These are phyloP conservation scores for Orchestes rusci DNA, from an alignment of 2,888 invertebrate species.

Conservation along the genomic window DNA sequence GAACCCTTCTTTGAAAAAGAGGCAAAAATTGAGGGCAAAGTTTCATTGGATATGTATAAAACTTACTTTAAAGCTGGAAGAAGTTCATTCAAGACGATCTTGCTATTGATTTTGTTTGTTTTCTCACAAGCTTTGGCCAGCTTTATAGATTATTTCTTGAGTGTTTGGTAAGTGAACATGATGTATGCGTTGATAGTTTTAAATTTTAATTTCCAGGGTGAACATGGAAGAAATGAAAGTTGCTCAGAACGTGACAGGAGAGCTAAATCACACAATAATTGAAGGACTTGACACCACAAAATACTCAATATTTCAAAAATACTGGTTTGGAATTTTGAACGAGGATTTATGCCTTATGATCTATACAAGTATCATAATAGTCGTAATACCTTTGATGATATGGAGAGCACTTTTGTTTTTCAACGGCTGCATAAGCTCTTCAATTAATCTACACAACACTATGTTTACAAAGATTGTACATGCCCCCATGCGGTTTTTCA, in stretches of 20 bases:
- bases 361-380: slow-evolving; percentile 25
- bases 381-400: slow-evolving; percentile 42
- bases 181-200: neutral
- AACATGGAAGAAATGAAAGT: slow-evolving; percentile 13
- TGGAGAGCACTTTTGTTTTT: slow-evolving; percentile 49
- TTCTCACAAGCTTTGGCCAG: slow-evolving; percentile 65
- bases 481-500: slow-evolving; percentile 62
- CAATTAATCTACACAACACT: slow-evolving; percentile 47
- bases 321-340: slow-evolving; percentile 20
- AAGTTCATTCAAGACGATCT: slow-evolving; percentile 46
- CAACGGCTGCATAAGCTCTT: slow-evolving; percentile 47
- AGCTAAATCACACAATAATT: neutral
- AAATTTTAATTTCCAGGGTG: slow-evolving; percentile 14
- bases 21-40: slow-evolving; percentile 52
- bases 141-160: slow-evolving; percentile 70
- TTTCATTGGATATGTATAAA: slow-evolving; percentile 48
- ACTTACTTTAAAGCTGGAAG: slow-evolving; percentile 69
- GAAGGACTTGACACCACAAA: slow-evolving; percentile 1
- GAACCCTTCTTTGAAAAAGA: slow-evolving; percentile 42
- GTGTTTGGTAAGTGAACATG: slow-evolving; percentile 54
- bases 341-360: slow-evolving; percentile 40
- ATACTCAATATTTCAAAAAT: slow-evolving; percentile 7
- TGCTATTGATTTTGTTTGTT: slow-evolving; percentile 47
- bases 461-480: slow-evolving; percentile 30
- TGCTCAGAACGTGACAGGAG: slow-evolving; percentile 1